phyloP scores from a whole-genome alignment of 2,113 vertebrate genomes.

The Puntigrus tetrazona region DNA sequence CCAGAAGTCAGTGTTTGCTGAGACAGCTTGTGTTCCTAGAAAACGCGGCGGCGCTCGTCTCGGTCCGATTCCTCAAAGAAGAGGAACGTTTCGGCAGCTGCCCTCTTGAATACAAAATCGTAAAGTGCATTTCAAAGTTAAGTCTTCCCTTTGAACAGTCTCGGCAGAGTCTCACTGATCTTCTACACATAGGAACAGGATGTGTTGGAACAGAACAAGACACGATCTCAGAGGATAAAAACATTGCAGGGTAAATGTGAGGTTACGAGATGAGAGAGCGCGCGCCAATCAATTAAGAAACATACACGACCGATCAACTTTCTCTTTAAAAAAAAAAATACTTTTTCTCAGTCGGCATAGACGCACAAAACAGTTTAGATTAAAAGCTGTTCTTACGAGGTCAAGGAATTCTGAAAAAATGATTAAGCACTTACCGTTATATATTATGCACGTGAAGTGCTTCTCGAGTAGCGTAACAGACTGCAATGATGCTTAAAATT shows the following conservation, averaged over 20 bases:
- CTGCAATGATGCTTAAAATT: neutral
- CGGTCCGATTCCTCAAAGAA: neutral
- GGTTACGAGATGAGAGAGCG: neutral
- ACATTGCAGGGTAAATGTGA: neutral
- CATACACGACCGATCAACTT: too few species aligned
- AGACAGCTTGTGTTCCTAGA: neutral
- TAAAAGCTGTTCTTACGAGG: too few species aligned
- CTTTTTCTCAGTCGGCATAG: too few species aligned
- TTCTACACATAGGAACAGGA: neutral
- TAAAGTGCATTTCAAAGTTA: slow-evolving; percentile 14
- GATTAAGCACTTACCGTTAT: too few species aligned
- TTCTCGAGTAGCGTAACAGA: neutral
- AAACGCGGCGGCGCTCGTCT: neutral
- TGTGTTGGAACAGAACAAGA: neutral
- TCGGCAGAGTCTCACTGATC: neutral
- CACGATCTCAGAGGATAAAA: neutral
- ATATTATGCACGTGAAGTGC: too few species aligned
- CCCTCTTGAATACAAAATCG: slow-evolving; percentile 1
- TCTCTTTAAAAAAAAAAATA: too few species aligned
- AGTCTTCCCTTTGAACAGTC: neutral
- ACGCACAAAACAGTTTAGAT: too few species aligned
- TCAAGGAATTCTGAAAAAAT: too few species aligned
- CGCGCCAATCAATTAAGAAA: neutral
- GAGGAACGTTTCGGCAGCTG: neutral
- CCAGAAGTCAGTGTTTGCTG: neutral